Evolutionary conservation across 2,888 invertebrate species (phyloP), one percentile per base, ranked within the genome.

Genomic region (Hesperia comma): DNA sequence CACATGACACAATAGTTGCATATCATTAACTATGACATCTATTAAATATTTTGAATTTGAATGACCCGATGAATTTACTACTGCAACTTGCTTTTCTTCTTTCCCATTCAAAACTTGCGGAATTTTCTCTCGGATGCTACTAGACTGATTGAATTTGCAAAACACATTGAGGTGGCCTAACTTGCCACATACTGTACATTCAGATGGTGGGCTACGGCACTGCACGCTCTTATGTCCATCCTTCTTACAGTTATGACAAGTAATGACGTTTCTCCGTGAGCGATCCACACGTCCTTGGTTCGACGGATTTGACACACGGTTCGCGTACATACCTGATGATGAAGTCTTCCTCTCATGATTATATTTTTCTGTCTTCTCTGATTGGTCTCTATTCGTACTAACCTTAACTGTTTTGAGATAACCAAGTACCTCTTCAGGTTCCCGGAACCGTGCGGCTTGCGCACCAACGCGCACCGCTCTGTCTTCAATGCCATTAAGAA

Each of bases 401-500:
- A 51, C 19, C 19, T 71, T 73, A 19, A 74, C 62, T 0, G 68
- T 46, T 66, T 67, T 32, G 15, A 72, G 70, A 61, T 71, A 73
- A 33, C 68, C 67, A 5, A 75, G n/a, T 5, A 73, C 68, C 8
- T 71, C 46, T 60, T 72, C 73, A 0, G 73, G 73, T 37, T 66
- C 60, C 0, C 8, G 8, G 46, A 70, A 75, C 32, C 63, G 62
- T 4, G 70, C 72, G 4, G 75, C 75, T 26, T 75, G 68, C 5
- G 73, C 74, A 5, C 74, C 70, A 32, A 73, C 26, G 51, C 62
- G 69, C 1, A 75, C 40, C 0, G 70, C 68, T 2, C 72, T 60
- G 60, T 75, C 75, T 3, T 73, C 73, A 6, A 75, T 46, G 0
- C 73, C 74, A 32, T 67, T 33, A 7, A 74, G 19, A 0, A 75